Base-by-base conservation (phyloP, 2,797 vertebrate species). In the Vultur gryphus region DNA sequence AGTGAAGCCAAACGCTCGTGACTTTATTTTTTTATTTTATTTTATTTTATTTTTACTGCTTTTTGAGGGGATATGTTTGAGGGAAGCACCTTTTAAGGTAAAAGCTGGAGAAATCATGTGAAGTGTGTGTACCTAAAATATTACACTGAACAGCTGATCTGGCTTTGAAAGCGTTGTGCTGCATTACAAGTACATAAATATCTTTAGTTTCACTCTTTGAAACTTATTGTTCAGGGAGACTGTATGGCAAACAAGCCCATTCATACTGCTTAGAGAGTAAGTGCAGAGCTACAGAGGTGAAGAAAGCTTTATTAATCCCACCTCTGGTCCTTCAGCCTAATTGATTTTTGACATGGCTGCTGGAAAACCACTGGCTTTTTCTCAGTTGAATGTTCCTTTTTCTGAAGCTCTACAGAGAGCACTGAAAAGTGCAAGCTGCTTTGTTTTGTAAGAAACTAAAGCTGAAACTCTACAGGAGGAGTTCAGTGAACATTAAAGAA, bases 401-500 rank as follows among this genome's bases (percentile, higher is more conserved):
- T 86, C 70, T 90, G n/a, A 92, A 93, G 84, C 29, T 54, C 81
- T 92, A 54, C 25, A 37, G 48, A 87, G 57, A 75, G 35, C 69
- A 48, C 35, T 93, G 86, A 43, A 43, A 89, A 86, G 61, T 48
- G 35, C 43, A 84, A 88, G 64, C n/a, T 48, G 54, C 41, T 58
- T 48, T 9, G 52, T 51, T 26, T 62, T 5, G 6, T 67, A 20
- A 65, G 75, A 70, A 79, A 19, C 57, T 69, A n/a, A 75, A 49
- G 41, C 67, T 87, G 78, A 95, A 97, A 93, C 72, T 81, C 88
- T 71, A 26, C 10, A 10, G 64, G 51, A 96, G 65, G 92, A 95
- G 91, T 97, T 93, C 71, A 83, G 85, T 87, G 86, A 95, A 85
- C 90, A 64, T 92, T 95, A 94, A 95, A 92, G 62, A 79, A 90